Evolutionary conservation across 2,113 vertebrate species (phyloP), one percentile per base, ranked within the genome.

Genomic region (Sclerurus mexicanus): DNA sequence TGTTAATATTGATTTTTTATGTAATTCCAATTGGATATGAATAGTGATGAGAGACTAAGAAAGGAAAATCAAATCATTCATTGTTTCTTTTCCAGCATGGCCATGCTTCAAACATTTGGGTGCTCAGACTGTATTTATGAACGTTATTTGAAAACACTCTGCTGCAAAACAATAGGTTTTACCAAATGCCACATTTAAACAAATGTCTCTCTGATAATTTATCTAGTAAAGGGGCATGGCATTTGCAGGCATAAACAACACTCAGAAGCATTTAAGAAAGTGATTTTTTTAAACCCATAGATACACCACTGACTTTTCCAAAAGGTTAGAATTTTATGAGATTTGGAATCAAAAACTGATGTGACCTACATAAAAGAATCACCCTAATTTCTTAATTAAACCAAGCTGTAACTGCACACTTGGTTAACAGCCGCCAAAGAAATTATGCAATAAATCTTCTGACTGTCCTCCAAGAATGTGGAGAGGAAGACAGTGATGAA

Each of bases 341-440:
- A 93, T 93, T 94, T 87, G 78, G 94, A 98, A 98, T 98, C 94
- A 98, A 98, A 98, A 98, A 95, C 97, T 95, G 96, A 98, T 98
- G 98, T 98, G 98, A 97, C 98, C 98, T 98, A 98, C 97, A 98
- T 98, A 97, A 97, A 97, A 98, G 93, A 97, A 97, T 95, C 71
- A 89, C 93, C 97, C 97, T 96, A 96, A 98, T 98, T 98, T 97
- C 94, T 96, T 98, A 98, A 98, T 98, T 98, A 98, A 97, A 97
- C 91, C 97, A 98, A 97, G 98, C 95, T 98, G 98, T 94, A 95
- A 92, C 96, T 98, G 96, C 96, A 96, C 79, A 95, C 90, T 95
- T 35, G 19, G 95, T 87, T 95, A 95, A 97, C 64, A 98, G 92
- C 84, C 53, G 93, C 98, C 96, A 97, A 97, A 97, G 49, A 96